phyloP scores from a whole-genome alignment of 1,140 invertebrate species.

The Caenorhabditis elegans region WBcel235 BX284606.5:7750001-7750500 shows the following conservation, averaged over 20 bases:
- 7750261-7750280: background rate
- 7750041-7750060: background rate
- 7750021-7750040: background rate
- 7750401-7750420: conserved; percentile 23
- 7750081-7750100: background rate
- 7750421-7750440: conserved; percentile 27
- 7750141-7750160: conserved; percentile 25
- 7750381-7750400: conserved; percentile 33
- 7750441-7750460: conserved; percentile 25
- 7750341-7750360: background rate
- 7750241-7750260: background rate
- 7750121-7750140: conserved; percentile 16
- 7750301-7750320: background rate
- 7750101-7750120: conserved; percentile 32
- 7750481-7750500: too few relatives aligned
- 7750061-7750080: conserved; percentile 23
- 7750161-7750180: background rate
- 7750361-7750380: conserved; percentile 8
- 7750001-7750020: too few relatives aligned
- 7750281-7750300: background rate
- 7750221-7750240: background rate
- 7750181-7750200: conserved; percentile 7
- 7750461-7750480: background rate
- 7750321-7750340: background rate
- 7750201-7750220: background rate